These are phyloP conservation scores for Lates japonicus DNA, from an alignment of 2,797 vertebrate genomes.

Conservation along the genomic window DNA sequence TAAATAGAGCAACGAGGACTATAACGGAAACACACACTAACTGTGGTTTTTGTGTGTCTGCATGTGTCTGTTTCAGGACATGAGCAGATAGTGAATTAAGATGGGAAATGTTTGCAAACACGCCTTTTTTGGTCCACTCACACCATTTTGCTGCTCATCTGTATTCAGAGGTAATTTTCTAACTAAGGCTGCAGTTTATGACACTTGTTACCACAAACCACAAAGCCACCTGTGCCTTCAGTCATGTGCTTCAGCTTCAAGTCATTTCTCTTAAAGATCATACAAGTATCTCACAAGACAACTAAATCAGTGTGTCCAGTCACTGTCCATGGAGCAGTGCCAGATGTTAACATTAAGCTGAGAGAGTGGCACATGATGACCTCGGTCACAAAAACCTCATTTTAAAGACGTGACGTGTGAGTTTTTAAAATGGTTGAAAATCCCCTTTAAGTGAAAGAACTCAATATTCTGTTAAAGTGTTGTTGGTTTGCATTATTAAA, in stretches of 20 bases:
- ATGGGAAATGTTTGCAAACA: neutral
- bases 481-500: neutral
- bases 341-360: neutral
- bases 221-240: neutral
- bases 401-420: too few relatives aligned
- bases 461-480: neutral
- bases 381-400: neutral
- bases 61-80: conserved; percentile 15
- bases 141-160: neutral
- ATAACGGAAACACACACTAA: neutral
- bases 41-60: neutral
- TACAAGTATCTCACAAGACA: neutral
- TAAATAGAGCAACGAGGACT: neutral
- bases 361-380: neutral
- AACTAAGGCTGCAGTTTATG: neutral
- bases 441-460: neutral
- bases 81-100: conserved; percentile 24
- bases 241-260: neutral
- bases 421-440: neutral
- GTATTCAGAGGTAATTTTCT: neutral
- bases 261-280: too few relatives aligned
- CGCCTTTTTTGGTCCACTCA: neutral
- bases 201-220: neutral
- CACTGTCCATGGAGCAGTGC: neutral
- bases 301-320: neutral